A percentile compares a stretch with the other conserved stretches of the same genome.
phyloP scores from a whole-genome alignment of 2,113 vertebrate species.

The Cathartes aura region DNA sequence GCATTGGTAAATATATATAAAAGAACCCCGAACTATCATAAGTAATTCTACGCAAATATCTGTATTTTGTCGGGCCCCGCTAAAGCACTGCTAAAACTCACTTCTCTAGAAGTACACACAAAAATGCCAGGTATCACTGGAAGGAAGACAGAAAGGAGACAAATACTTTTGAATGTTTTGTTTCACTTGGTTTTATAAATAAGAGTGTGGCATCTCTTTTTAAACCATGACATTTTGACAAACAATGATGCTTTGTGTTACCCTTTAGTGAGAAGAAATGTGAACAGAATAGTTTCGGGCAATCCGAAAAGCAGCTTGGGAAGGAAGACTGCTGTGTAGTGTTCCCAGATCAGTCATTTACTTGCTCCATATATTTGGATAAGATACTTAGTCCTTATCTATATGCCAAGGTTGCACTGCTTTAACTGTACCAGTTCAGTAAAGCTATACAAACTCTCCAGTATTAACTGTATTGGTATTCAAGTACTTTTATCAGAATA shows the following conservation, averaged over 20 bases:
- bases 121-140: background rate
- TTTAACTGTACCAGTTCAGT: background rate
- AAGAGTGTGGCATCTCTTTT: background rate
- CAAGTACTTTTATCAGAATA: slow-evolving; percentile 29
- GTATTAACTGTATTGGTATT: background rate
- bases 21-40: background rate
- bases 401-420: slow-evolving; percentile 10
- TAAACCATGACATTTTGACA: slow-evolving; percentile 30
- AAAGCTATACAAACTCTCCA: background rate
- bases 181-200: background rate
- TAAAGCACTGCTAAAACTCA: background rate
- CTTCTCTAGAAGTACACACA: background rate
- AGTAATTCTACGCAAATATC: background rate
- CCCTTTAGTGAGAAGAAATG: background rate
- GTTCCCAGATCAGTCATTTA: slow-evolving; percentile 22
- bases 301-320: slow-evolving; percentile 4
- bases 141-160: background rate
- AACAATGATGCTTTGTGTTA: slow-evolving; percentile 38
- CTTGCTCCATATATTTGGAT: slow-evolving; percentile 27
- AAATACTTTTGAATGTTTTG: background rate
- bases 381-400: slow-evolving; percentile 54
- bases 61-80: background rate
- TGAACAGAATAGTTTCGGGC: background rate
- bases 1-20: background rate
- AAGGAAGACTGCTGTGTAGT: slow-evolving; percentile 1